Percentiles rank a stretch among this genome's conserved stretches.
These are phyloP conservation scores for Muschampia plurimacula DNA, from an alignment of 2,888 invertebrate genomes.

Conservation along the genomic window DNA sequence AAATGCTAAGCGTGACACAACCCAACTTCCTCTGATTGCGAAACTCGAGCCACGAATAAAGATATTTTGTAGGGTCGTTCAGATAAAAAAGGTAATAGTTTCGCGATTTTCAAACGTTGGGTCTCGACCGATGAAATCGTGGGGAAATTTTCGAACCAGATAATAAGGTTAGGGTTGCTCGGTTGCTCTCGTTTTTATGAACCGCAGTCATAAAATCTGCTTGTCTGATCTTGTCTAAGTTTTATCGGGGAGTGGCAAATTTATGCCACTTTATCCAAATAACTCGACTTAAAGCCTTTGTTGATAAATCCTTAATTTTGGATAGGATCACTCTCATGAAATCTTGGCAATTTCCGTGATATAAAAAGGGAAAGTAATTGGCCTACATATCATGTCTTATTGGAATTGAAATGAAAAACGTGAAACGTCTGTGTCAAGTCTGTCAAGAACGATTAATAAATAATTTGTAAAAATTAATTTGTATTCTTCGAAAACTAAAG, in stretches of 20 bases:
- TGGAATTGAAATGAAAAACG: too few species aligned
- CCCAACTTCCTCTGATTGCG: neutral
- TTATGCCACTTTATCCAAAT: too few species aligned
- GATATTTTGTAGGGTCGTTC: slow-evolving; percentile 18
- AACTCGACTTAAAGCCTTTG: too few species aligned
- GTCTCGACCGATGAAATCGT: slow-evolving; percentile 7
- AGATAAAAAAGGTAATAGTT: slow-evolving; percentile 20
- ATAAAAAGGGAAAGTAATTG: too few species aligned
- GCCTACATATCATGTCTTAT: too few species aligned
- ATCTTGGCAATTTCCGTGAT: too few species aligned
- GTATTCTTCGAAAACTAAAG: too few species aligned
- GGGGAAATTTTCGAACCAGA: slow-evolving; percentile 2
- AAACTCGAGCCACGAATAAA: slow-evolving; percentile 10
- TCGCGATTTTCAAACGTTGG: slow-evolving; percentile 34
- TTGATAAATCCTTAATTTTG: too few species aligned
- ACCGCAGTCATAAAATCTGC: neutral
- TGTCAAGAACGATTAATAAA: too few species aligned
- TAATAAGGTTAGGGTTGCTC: neutral
- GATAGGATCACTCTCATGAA: too few species aligned
- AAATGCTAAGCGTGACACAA: neutral
- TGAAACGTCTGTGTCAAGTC: too few species aligned
- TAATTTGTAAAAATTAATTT: too few species aligned
- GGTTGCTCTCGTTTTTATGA: neutral
- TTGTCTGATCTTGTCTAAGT: neutral
- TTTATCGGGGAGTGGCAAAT: neutral